These are phyloP conservation scores for Aplocera efformata DNA, from an alignment of 2,888 invertebrate species.

Conservation along the genomic window DNA sequence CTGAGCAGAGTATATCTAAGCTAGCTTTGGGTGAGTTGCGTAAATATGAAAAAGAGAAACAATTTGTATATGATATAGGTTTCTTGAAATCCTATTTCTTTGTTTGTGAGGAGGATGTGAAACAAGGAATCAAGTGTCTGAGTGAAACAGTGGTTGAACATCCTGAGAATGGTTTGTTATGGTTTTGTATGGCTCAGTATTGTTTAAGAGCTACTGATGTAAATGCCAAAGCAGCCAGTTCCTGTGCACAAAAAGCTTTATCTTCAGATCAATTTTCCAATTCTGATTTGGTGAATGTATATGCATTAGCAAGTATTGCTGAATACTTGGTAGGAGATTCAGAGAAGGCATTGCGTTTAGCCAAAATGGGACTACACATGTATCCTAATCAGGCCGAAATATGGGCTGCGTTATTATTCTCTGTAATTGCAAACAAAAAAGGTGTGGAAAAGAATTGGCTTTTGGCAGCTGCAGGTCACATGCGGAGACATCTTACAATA, in stretches of 20 bases:
- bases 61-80: conserved; percentile 81
- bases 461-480: conserved; percentile 46
- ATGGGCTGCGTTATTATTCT: conserved; percentile 82
- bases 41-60: conserved; percentile 78
- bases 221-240: conserved; percentile 78
- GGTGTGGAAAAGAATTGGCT: conserved; percentile 57
- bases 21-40: conserved; percentile 87
- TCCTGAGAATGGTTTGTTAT: conserved; percentile 60
- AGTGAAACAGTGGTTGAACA: conserved; percentile 65
- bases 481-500: conserved; percentile 56
- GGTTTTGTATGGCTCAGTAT: conserved; percentile 71
- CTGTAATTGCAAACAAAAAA: conserved; percentile 48
- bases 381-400: conserved; percentile 86
- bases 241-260: conserved; percentile 84
- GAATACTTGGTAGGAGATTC: conserved; percentile 76
- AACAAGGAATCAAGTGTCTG: conserved; percentile 58
- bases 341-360: conserved; percentile 76
- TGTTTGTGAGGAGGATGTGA: conserved; percentile 64
- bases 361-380: conserved; percentile 87
- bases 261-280: conserved; percentile 55
- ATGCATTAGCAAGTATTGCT: conserved; percentile 81
- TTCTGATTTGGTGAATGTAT: conserved; percentile 77
- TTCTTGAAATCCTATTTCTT: conserved; percentile 83
- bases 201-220: conserved; percentile 69
- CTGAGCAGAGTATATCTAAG: conserved; percentile 85